Conservation (phyloP, 2,888 invertebrate genomes). For the Chrysotoxum bicinctum region DNA sequence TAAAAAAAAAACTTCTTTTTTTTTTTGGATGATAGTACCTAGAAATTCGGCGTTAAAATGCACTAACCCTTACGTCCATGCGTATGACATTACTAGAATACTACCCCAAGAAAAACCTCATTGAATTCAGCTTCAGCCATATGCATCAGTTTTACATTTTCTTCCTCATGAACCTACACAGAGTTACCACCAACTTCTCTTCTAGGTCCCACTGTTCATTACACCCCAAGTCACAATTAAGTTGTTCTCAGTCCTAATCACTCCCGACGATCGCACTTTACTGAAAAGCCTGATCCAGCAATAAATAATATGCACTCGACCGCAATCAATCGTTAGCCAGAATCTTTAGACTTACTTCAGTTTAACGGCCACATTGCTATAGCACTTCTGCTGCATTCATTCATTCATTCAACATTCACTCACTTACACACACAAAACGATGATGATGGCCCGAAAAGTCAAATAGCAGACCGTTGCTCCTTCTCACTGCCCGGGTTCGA, state of each 20-base stretch:
- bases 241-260: constrained; percentile 49
- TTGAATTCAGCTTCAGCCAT: too few species aligned
- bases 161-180: neutral
- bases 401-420: constrained; percentile 25
- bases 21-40: too few species aligned
- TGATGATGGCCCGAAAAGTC: constrained; percentile 2
- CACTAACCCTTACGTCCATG: too few species aligned
- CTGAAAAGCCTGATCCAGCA: constrained; percentile 49
- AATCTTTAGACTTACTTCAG: constrained; percentile 46
- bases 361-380: constrained; percentile 39
- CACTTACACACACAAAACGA: constrained; percentile 29
- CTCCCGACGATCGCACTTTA: constrained; percentile 21
- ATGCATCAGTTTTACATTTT: neutral
- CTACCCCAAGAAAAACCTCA: too few species aligned
- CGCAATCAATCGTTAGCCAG: constrained; percentile 62
- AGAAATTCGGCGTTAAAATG: too few species aligned
- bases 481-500: constrained; percentile 20
- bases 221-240: constrained; percentile 50
- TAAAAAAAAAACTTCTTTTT: too few species aligned
- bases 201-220: neutral
- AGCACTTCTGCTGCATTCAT: constrained; percentile 39
- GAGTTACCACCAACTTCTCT: neutral
- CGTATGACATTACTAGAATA: too few species aligned
- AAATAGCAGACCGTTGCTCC: constrained; percentile 45
- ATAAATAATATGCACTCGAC: constrained; percentile 66